Evolutionary conservation across 2,888 invertebrate species (phyloP), one percentile per base, ranked within the genome.

Genomic region (Dromius quadrimaculatus): DNA sequence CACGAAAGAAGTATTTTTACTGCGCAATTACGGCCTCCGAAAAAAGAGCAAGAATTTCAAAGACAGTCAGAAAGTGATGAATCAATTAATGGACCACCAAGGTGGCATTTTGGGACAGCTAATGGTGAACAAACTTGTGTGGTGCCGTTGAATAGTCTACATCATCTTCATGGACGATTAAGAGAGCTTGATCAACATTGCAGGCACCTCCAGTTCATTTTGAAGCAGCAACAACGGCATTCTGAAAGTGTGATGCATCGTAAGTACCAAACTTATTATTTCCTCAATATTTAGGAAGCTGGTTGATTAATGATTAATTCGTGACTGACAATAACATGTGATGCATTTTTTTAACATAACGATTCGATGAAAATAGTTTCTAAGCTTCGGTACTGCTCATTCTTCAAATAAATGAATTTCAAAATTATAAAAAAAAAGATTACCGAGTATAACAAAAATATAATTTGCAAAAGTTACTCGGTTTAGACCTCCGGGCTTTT

Each of bases 181-280:
- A 78, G 79, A 71, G 83, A 84, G 74, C 83, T 90, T 75, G 90
- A 90, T 77, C 84, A 88, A 75, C 85, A 87, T 72, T 87, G 88
- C 78, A 84, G 87, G 73, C 87, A 87, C 79, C 80, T 90, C 72
- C 88, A 89, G 78, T 81, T 85, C 73, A 85, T 87, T 61, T 82
- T 89, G 71, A 86, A 87, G 72, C 87, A 87, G 76, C 89, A 89
- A 76, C 89, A 89, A 76, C 85, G 86, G 64, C 86, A 88, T 75
- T 85, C 87, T n/a, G 88, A 89, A 77, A 84, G 86, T 73, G 81
- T 88, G 65, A 83, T 88, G 78, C 87, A 88, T 80, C 86, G 88
- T 89, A 84, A 85, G 87, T 85, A 64, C 68, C 36, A 38, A 28
- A 28, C 3, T 28, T 28, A 28, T 28, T 28, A 28, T 28, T 28